phyloP scores from a whole-genome alignment of 2,888 invertebrate species.

The Saturnia pavonia region DNA sequence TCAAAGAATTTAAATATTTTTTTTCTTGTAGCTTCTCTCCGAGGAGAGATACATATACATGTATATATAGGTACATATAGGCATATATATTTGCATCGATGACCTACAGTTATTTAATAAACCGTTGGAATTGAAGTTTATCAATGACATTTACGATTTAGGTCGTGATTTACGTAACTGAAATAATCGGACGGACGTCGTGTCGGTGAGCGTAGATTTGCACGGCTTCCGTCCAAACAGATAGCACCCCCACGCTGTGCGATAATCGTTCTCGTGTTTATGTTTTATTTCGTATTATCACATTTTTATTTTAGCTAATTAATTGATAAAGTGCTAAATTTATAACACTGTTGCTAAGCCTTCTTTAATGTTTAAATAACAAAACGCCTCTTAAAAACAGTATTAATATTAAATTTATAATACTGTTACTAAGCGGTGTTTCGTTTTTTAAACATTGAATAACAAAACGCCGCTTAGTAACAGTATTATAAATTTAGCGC shows the following conservation, averaged over 20 bases:
- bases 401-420: too few species aligned
- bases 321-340: slow-evolving; percentile 1
- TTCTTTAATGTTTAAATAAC: too few species aligned
- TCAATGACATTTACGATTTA: slow-evolving; percentile 48
- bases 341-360: not conserved
- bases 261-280: slow-evolving; percentile 34
- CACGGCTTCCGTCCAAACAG: slow-evolving; percentile 40
- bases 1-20: too few species aligned
- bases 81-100: too few species aligned
- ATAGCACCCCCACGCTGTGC: slow-evolving; percentile 48
- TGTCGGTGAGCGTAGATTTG: slow-evolving; percentile 42
- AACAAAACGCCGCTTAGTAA: too few species aligned
- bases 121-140: slow-evolving; percentile 29
- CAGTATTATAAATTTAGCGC: too few species aligned
- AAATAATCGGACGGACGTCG: slow-evolving; percentile 39
- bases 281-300: not conserved
- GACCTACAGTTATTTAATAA: not conserved
- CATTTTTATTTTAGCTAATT: not conserved
- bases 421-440: too few species aligned
- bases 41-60: too few species aligned
- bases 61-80: too few species aligned
- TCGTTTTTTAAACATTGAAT: too few species aligned
- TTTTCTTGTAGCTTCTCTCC: too few species aligned
- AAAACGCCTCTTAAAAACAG: too few species aligned
- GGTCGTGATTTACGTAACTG: slow-evolving; percentile 42